Evolutionary conservation across 2,888 invertebrate genomes (phyloP).

Genomic region (Galeruca laticollis): DNA sequence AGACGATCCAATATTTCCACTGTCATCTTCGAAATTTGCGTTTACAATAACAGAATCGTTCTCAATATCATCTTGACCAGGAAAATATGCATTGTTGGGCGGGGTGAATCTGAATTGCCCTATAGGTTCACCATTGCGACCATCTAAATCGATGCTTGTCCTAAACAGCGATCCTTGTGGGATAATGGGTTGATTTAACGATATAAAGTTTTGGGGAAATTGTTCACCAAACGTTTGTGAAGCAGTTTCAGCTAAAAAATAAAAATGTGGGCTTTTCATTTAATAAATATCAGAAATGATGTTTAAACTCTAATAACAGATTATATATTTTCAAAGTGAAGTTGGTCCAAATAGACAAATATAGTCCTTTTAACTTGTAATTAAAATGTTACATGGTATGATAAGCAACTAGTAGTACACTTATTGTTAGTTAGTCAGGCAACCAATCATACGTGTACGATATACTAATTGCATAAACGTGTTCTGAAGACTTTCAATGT

Average conservation of each 20-base stretch:
- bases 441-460: background rate
- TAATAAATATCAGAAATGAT: no score
- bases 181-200: slow-evolving; percentile 48
- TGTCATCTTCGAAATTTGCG: slow-evolving; percentile 64
- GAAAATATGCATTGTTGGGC: slow-evolving; percentile 40
- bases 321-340: no score
- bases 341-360: no score
- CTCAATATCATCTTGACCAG: slow-evolving; percentile 64
- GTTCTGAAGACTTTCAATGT: no score
- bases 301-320: no score
- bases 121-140: slow-evolving; percentile 33
- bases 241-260: background rate
- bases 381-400: no score
- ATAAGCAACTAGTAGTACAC: background rate
- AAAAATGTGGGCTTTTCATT: no score
- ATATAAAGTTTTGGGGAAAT: slow-evolving; percentile 50
- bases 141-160: slow-evolving; percentile 28
- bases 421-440: background rate
- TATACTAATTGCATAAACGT: no score
- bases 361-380: no score
- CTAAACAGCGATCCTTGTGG: slow-evolving; percentile 45
- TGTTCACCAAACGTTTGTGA: slow-evolving; percentile 33
- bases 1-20: slow-evolving; percentile 9
- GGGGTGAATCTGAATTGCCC: slow-evolving; percentile 49
- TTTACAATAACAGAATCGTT: slow-evolving; percentile 69